phyloP scores from a whole-genome alignment of 2,888 invertebrate species.

The Trachelus stipa region DNA sequence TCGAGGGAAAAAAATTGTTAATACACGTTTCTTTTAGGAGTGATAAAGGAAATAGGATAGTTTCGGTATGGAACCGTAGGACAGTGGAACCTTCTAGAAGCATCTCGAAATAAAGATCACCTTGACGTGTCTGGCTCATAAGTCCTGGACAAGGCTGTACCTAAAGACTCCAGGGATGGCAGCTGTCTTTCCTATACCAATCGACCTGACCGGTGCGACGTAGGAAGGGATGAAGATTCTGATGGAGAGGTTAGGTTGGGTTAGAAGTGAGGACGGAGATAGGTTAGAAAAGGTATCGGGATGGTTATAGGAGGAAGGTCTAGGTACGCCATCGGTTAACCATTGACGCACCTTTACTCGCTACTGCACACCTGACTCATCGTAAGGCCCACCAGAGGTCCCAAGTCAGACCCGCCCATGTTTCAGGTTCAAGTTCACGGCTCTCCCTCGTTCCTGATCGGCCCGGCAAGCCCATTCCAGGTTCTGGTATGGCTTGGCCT shows the following conservation, averaged over 20 bases:
- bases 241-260: too few species aligned
- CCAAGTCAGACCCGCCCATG: too few species aligned
- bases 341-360: conserved; percentile 1
- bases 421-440: conserved; percentile 48
- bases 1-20: too few species aligned
- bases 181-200: not conserved
- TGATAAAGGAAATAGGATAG: too few species aligned
- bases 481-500: not conserved
- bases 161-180: not conserved
- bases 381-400: conserved; percentile 20
- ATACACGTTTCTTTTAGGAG: too few species aligned
- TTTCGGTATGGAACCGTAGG: too few species aligned
- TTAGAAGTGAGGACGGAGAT: too few species aligned
- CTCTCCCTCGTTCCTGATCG: not conserved
- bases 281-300: too few species aligned
- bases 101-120: conserved; percentile 31
- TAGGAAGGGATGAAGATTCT: too few species aligned
- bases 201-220: too few species aligned
- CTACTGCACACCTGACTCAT: conserved; percentile 31
- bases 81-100: conserved; percentile 29
- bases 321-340: not conserved
- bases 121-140: conserved; percentile 34
- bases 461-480: not conserved
- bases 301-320: too few species aligned
- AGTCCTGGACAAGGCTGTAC: conserved; percentile 37